These are phyloP conservation scores for Pluvialis apricaria DNA, from an alignment of 2,113 vertebrate species.

Conservation along the genomic window DNA sequence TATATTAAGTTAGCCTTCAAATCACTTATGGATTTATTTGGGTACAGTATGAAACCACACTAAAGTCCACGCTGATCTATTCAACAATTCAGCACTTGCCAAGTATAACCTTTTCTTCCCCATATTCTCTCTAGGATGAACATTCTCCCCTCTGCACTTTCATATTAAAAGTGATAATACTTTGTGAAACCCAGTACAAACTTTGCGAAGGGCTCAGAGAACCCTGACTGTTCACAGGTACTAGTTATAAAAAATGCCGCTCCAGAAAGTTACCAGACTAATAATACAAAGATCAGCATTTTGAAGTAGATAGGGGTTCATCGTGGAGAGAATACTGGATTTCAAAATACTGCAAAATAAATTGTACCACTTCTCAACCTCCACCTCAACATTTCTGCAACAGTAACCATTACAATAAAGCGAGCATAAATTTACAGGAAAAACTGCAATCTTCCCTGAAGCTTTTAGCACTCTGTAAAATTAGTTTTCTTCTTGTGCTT, in stretches of 20 bases:
- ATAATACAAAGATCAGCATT: not conserved
- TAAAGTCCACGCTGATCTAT: not conserved
- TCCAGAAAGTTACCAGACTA: not conserved
- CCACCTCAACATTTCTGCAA: not conserved
- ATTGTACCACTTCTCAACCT: not conserved
- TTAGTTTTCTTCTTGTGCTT: conserved; percentile 19
- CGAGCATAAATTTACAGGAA: conserved; percentile 3
- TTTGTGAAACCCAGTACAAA: not conserved
- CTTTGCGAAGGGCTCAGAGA: not conserved
- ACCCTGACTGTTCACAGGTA: not conserved
- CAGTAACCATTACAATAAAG: conserved; percentile 5
- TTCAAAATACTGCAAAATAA: not conserved
- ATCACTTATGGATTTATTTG: not conserved
- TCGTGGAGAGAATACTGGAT: not conserved
- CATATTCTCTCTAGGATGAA: not conserved
- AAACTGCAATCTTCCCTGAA: not conserved
- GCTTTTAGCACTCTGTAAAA: conserved; percentile 4
- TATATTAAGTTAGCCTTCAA: not conserved
- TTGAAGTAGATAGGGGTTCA: not conserved
- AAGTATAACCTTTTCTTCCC: not conserved
- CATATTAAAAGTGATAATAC: not conserved
- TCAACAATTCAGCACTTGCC: not conserved
- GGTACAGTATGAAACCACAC: not conserved
- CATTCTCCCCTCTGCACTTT: not conserved
- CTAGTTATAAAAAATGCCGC: not conserved